Conservation (phyloP, 1,140 invertebrate species). For the Drosophila albomicans region DNA sequence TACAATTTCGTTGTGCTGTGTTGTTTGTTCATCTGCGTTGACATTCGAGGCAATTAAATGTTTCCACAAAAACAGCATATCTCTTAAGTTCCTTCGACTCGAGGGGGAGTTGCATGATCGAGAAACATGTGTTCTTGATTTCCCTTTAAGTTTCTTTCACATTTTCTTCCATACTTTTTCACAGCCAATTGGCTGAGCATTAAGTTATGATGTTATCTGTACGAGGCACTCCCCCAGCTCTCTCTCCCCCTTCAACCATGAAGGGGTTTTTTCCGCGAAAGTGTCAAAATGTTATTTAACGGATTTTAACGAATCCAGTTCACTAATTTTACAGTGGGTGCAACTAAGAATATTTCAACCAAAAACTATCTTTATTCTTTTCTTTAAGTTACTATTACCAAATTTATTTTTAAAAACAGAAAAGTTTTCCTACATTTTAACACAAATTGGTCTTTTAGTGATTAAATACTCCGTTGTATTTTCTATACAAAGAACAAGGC, state of each 20-base stretch:
- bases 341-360: not conserved
- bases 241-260: not conserved
- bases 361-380: not conserved
- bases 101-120: not conserved
- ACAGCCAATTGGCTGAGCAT: conserved; percentile 76
- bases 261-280: conserved; percentile 50
- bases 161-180: conserved; percentile 46
- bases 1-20: conserved; percentile 52
- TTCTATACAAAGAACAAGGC: too few species aligned
- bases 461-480: too few species aligned
- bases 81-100: conserved; percentile 18
- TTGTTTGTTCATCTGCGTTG: conserved; percentile 79
- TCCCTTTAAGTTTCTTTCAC: conserved; percentile 39
- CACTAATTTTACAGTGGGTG: conserved; percentile 26
- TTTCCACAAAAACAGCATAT: conserved; percentile 50
- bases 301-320: conserved; percentile 2
- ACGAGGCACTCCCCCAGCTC: not conserved
- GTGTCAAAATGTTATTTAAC: conserved; percentile 76
- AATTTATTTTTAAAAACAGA: too few species aligned
- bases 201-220: conserved; percentile 75
- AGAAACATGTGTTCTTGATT: conserved; percentile 77
- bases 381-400: too few species aligned
- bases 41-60: conserved; percentile 80
- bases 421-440: too few species aligned
- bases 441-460: too few species aligned